Conservation (phyloP, 2,113 vertebrate species). For the Nyctibius bracteatus region DNA sequence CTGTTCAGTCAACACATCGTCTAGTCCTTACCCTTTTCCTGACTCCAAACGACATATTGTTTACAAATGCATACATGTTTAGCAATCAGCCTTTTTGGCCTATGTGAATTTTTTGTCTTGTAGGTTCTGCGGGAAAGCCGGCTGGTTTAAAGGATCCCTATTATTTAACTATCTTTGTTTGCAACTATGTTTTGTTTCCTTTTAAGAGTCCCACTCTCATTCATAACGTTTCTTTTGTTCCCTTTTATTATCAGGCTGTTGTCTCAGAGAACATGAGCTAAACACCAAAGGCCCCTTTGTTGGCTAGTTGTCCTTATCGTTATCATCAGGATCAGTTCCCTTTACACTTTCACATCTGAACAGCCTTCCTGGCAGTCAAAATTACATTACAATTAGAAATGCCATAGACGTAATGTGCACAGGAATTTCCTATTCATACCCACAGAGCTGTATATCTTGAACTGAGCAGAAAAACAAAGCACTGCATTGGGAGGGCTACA, state of each 20-base stretch:
- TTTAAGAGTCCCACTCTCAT: background rate
- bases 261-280: conserved; percentile 27
- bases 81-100: background rate
- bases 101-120: background rate
- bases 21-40: background rate
- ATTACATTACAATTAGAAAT: background rate
- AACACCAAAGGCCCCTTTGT: background rate
- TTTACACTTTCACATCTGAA: background rate
- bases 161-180: conserved; percentile 1
- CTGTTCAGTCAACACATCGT: background rate
- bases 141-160: background rate
- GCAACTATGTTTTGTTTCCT: background rate
- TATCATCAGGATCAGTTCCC: conserved; percentile 48
- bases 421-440: conserved; percentile 1
- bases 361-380: conserved; percentile 39
- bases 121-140: background rate
- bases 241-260: background rate
- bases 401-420: background rate
- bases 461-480: background rate
- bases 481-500: background rate
- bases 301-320: background rate
- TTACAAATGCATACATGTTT: background rate
- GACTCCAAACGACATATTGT: background rate
- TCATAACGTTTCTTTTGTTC: conserved; percentile 42
- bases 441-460: background rate